Percentiles rank a stretch among this genome's conserved stretches.
These are phyloP conservation scores for Pachycephala philippinensis DNA, from an alignment of 2,113 vertebrate species.

Conservation along the genomic window DNA sequence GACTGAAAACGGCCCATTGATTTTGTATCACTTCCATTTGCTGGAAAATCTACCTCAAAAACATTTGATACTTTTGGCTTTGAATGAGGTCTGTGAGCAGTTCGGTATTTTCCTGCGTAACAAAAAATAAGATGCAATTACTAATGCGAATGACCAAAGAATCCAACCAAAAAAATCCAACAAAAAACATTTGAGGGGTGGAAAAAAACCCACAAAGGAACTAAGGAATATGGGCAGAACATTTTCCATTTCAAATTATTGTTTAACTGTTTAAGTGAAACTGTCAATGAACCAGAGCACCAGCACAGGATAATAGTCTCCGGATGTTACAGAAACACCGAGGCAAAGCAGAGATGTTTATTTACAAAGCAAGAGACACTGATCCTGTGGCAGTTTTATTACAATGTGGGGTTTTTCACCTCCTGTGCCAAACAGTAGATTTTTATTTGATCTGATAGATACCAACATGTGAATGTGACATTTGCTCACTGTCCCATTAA, in stretches of 20 bases:
- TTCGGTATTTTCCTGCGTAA: conserved; percentile 80
- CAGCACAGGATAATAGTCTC: conserved; percentile 62
- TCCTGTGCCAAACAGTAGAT: conserved; percentile 52
- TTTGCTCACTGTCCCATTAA: conserved; percentile 3
- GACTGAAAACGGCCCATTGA: conserved; percentile 64
- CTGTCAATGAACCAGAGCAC: conserved; percentile 66
- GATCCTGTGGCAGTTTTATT: conserved; percentile 59
- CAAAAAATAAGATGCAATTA: not conserved
- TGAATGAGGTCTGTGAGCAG: conserved; percentile 89
- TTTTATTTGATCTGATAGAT: conserved; percentile 58
- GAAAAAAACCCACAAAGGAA: not conserved
- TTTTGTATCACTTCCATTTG: conserved; percentile 53
- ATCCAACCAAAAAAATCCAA: not conserved
- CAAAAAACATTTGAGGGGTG: not conserved
- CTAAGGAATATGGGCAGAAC: not conserved
- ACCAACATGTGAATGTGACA: not conserved
- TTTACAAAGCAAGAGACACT: conserved; percentile 67
- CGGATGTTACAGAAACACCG: conserved; percentile 48
- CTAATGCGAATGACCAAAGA: not conserved
- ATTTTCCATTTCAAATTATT: conserved; percentile 27
- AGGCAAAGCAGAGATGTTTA: conserved; percentile 58
- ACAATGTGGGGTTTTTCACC: conserved; percentile 16
- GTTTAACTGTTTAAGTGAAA: conserved; percentile 53
- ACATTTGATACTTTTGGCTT: conserved; percentile 82
- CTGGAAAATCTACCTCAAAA: conserved; percentile 72